These are phyloP conservation scores for Leptocoma aspasia DNA, from an alignment of 2,113 vertebrate genomes.

Conservation along the genomic window DNA sequence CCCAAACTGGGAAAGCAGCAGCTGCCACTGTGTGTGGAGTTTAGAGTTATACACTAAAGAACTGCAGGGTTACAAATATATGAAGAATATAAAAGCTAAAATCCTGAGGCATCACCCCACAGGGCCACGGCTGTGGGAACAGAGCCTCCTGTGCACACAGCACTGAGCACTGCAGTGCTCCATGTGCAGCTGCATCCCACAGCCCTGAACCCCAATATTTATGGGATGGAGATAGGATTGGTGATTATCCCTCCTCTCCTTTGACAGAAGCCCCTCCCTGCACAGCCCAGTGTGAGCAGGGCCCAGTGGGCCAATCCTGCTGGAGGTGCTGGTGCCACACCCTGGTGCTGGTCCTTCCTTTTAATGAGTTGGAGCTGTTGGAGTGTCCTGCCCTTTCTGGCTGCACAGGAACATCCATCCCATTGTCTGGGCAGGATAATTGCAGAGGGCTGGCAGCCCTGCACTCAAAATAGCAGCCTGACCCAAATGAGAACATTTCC, in stretches of 20 bases:
- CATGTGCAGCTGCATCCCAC: not conserved
- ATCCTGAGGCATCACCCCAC: not conserved
- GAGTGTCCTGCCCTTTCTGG: not conserved
- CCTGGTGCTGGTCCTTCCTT: not conserved
- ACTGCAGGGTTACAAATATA: fast-evolving
- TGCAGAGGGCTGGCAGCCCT: not conserved
- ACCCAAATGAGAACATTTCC: not conserved
- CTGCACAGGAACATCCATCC: not conserved
- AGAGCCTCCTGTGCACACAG: not conserved
- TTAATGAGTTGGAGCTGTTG: not conserved
- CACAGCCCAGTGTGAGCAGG: fast-evolving
- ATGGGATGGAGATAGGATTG: not conserved
- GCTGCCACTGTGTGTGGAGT: fast-evolving
- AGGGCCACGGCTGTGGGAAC: not conserved
- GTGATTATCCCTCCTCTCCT: not conserved
- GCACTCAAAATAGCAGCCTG: not conserved
- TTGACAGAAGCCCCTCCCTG: not conserved
- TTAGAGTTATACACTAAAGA: not conserved
- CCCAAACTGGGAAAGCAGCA: not conserved
- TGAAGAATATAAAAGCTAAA: not conserved
- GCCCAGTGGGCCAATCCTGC: not conserved
- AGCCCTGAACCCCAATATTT: not conserved
- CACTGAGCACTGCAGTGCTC: not conserved
- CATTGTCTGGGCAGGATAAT: not conserved
- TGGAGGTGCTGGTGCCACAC: not conserved